phyloP scores from a whole-genome alignment of 92 coral and sea anemone genomes.

The Metridium senile region DNA sequence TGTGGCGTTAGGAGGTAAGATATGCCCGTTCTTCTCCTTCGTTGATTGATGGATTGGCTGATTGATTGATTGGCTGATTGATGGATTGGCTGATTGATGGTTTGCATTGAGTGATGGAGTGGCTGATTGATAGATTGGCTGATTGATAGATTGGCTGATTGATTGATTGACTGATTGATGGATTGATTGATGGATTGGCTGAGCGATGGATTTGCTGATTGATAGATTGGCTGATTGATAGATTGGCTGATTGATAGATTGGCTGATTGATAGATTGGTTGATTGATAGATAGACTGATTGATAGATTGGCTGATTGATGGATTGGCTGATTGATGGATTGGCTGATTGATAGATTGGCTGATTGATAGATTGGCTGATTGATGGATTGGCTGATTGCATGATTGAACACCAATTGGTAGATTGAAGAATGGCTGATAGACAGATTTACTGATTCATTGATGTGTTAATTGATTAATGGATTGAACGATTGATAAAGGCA shows the following conservation, averaged over 20 bases:
- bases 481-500: no score
- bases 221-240: neutral
- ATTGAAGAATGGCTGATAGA: no score
- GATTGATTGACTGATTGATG: neutral
- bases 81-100: neutral
- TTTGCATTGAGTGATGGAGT: no score
- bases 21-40: neutral
- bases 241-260: no score
- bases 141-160: neutral
- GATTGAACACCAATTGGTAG: no score
- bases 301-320: neutral
- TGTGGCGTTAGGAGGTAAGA: slow-evolving; percentile 66
- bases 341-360: neutral
- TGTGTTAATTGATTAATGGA: no score
- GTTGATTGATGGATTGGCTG: neutral
- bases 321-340: neutral
- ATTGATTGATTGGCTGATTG: neutral
- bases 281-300: neutral
- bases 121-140: neutral
- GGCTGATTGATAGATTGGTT: neutral
- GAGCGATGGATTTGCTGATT: neutral
- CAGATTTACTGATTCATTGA: no score
- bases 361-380: neutral
- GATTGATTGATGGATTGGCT: neutral
- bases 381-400: neutral